phyloP scores from a whole-genome alignment of 2,888 invertebrate species.

The Syrphus vitripennis region DNA sequence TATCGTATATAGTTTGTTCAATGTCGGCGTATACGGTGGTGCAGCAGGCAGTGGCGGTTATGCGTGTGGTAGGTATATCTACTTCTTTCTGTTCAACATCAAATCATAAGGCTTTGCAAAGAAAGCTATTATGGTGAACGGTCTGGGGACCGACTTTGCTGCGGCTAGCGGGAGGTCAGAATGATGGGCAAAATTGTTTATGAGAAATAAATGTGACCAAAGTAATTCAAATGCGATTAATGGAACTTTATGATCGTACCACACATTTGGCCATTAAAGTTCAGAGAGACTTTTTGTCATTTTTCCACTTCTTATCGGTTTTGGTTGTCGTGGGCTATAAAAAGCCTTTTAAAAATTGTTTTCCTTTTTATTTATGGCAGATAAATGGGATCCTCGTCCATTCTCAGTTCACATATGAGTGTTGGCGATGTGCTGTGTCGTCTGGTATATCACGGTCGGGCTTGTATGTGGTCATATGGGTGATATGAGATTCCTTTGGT shows the following conservation, averaged over 20 bases:
- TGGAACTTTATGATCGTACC: conserved; percentile 76
- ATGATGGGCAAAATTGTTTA: conserved; percentile 66
- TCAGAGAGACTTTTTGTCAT: conserved; percentile 66
- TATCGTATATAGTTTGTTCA: conserved; percentile 48
- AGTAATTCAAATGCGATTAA: conserved; percentile 79
- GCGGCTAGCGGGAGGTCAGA: conserved; percentile 22
- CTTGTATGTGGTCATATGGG: conserved; percentile 13
- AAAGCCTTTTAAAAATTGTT: conserved; percentile 70
- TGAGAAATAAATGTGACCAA: conserved; percentile 73
- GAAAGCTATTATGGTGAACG: neutral
- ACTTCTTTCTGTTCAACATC: conserved; percentile 6
- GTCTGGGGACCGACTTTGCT: neutral
- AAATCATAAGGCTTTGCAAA: neutral
- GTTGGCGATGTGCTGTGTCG: conserved; percentile 1
- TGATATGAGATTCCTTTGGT: no score
- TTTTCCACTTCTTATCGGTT: conserved; percentile 69
- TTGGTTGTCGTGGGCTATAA: conserved; percentile 65
- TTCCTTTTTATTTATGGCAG: conserved; percentile 69
- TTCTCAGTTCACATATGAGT: neutral
- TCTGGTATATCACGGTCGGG: neutral
- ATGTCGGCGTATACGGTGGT: neutral
- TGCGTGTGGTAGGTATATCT: conserved; percentile 36
- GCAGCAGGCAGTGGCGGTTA: neutral
- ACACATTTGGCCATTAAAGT: conserved; percentile 65
- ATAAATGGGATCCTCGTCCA: conserved; percentile 49